A percentile compares a stretch with the other conserved stretches of the same genome.
Evolutionary conservation across 2,888 invertebrate species (phyloP).

Genomic region (Lasioglossum pauxillum): DNA sequence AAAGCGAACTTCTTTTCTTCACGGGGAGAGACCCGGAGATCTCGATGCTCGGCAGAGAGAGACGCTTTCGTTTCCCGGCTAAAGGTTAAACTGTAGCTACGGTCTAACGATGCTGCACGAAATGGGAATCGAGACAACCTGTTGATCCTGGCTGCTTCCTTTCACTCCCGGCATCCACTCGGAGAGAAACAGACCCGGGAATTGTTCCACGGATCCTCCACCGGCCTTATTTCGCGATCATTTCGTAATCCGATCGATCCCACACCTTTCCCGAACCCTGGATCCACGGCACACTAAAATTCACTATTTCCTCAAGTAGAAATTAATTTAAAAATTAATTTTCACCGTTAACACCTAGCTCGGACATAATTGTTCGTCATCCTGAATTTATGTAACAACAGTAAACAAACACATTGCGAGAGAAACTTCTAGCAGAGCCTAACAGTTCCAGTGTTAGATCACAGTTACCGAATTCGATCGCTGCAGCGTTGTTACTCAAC

Average conservation of each 20-base stretch:
- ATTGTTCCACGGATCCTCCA: background rate
- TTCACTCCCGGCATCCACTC: constrained; percentile 64
- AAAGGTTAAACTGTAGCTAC: constrained; percentile 67
- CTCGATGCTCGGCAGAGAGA: constrained; percentile 61
- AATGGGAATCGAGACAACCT: constrained; percentile 71
- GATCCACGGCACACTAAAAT: background rate
- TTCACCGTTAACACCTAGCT: no score
- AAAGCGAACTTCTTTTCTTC: constrained; percentile 4
- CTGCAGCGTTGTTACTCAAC: background rate
- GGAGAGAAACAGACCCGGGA: constrained; percentile 1
- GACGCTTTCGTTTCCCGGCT: constrained; percentile 61
- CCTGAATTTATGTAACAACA: background rate
- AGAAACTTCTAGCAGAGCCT: background rate
- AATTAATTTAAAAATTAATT: background rate
- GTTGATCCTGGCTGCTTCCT: constrained; percentile 73
- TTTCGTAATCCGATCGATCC: background rate
- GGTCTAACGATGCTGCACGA: constrained; percentile 54
- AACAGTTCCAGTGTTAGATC: background rate
- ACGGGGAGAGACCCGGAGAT: constrained; percentile 45
- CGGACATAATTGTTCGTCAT: no score
- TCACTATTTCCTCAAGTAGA: background rate
- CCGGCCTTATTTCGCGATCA: background rate
- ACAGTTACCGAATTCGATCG: background rate
- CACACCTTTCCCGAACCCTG: background rate
- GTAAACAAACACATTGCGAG: background rate